Percentiles rank a stretch among this genome's conserved stretches.
Evolutionary conservation across 2,888 invertebrate species (phyloP).

Genomic region (Xestia sexstrigata): DNA sequence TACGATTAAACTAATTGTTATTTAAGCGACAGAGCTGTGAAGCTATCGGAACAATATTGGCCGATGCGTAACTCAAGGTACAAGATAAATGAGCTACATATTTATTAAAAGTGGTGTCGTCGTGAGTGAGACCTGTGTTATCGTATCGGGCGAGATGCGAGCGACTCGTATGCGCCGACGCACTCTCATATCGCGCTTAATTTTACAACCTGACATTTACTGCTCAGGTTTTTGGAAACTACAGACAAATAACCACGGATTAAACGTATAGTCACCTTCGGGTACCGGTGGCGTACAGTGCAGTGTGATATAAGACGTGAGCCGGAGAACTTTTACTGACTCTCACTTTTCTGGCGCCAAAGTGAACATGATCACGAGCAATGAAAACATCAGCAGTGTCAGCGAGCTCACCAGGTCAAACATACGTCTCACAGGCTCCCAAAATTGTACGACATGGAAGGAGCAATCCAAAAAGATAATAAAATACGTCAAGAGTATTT

Average conservation of each 20-base stretch:
- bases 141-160: conserved; percentile 85
- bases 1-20: conserved; percentile 62
- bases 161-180: conserved; percentile 79
- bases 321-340: conserved; percentile 78
- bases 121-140: conserved; percentile 85
- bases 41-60: conserved; percentile 73
- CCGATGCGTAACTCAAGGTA: conserved; percentile 81
- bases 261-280: conserved; percentile 80
- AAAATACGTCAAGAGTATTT: conserved; percentile 81
- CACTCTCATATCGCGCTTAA: conserved; percentile 83
- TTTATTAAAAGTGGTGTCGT: conserved; percentile 86
- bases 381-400: conserved; percentile 76
- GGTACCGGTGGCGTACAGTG: conserved; percentile 76
- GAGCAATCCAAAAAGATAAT: conserved; percentile 80
- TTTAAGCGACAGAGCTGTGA: conserved; percentile 62
- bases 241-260: conserved; percentile 82
- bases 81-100: conserved; percentile 86
- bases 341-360: conserved; percentile 78
- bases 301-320: conserved; percentile 74
- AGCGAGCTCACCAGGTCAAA: conserved; percentile 84
- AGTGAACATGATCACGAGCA: conserved; percentile 78
- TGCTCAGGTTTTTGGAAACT: conserved; percentile 87
- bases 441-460: conserved; percentile 75
- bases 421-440: conserved; percentile 78
- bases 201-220: conserved; percentile 86